These are phyloP conservation scores for Stramonita haemastoma DNA, from an alignment of 2,888 invertebrate genomes.

Conservation along the genomic window DNA sequence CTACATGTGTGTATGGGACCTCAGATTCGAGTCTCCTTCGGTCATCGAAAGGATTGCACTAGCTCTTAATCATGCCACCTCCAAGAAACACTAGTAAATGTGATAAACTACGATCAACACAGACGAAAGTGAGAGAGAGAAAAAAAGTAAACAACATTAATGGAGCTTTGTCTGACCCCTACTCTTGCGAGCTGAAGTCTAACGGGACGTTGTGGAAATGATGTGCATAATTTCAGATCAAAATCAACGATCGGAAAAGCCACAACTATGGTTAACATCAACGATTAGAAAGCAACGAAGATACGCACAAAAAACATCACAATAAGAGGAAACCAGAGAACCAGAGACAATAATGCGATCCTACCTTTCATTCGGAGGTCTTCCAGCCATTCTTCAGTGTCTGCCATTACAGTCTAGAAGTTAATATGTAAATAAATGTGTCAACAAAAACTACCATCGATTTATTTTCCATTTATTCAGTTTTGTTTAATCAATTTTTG, in stretches of 20 bases:
- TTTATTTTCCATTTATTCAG: neutral
- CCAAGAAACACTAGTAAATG: too few species aligned
- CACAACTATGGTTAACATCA: neutral
- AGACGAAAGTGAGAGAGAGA: too few species aligned
- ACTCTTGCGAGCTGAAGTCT: neutral
- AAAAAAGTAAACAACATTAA: too few species aligned
- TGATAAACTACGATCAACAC: too few species aligned
- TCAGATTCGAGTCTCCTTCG: too few species aligned
- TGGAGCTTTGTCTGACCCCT: neutral
- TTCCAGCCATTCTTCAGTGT: conserved; percentile 54
- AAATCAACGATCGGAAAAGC: neutral
- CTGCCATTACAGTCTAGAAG: conserved; percentile 44
- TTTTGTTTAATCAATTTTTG: neutral
- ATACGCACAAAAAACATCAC: neutral
- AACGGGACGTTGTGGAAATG: neutral
- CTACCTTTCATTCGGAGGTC: conserved; percentile 61
- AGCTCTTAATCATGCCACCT: too few species aligned
- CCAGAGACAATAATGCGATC: neutral
- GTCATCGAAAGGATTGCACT: too few species aligned
- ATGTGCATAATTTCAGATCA: neutral
- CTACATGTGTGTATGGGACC: too few species aligned
- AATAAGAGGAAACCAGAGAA: neutral
- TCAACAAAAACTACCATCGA: neutral
- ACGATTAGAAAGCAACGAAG: neutral
- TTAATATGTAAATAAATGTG: conserved; percentile 22